phyloP scores from a whole-genome alignment of 2,888 invertebrate species.

The Trachelus stipa region DNA sequence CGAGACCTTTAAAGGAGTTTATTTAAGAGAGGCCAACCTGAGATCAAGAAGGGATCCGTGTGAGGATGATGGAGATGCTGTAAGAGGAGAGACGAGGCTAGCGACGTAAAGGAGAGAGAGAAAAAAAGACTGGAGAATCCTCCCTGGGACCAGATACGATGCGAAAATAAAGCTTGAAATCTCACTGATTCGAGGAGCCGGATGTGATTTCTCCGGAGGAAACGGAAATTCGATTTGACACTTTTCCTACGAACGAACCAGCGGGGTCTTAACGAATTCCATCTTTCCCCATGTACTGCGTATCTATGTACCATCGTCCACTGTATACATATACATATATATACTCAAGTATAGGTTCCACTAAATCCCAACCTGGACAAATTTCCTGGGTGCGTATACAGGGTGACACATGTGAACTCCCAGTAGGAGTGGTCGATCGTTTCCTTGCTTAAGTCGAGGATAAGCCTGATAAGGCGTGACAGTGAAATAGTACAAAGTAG shows the following conservation, averaged over 20 bases:
- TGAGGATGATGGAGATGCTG: constrained; percentile 15
- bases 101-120: constrained; percentile 26
- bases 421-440: neutral
- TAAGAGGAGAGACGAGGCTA: constrained; percentile 24
- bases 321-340: neutral
- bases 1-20: constrained; percentile 42
- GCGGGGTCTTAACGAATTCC: constrained; percentile 40
- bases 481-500: neutral
- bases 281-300: neutral
- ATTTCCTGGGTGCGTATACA: neutral
- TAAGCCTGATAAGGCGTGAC: neutral
- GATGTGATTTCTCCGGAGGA: constrained; percentile 36
- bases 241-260: constrained; percentile 25
- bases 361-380: neutral
- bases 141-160: constrained; percentile 13
- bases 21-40: constrained; percentile 41
- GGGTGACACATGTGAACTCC: neutral
- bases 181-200: constrained; percentile 40
- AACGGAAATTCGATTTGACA: constrained; percentile 52
- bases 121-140: constrained; percentile 17
- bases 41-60: constrained; percentile 11
- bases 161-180: constrained; percentile 13
- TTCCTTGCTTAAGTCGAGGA: neutral
- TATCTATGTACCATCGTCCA: neutral
- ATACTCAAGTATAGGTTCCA: neutral